A percentile compares a stretch with the other conserved stretches of the same genome.
phyloP scores from a whole-genome alignment of 1,140 invertebrate species.

The Drosophila varians region DNA sequence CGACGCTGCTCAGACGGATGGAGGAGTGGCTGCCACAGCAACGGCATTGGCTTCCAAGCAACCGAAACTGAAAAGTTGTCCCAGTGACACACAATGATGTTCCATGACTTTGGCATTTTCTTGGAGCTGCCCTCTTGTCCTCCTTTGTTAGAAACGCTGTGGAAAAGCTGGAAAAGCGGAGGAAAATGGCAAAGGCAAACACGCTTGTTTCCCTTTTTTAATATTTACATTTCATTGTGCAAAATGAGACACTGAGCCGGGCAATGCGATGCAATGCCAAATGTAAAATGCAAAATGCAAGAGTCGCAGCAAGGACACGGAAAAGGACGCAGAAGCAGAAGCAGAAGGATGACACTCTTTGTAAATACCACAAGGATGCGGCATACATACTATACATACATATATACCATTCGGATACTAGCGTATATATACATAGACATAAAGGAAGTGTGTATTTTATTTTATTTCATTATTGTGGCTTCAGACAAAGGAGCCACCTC shows the following conservation, averaged over 20 bases:
- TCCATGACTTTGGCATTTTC: constrained; percentile 42
- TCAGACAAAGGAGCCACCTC: constrained; percentile 28
- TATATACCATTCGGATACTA: constrained; percentile 20
- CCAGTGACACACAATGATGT: constrained; percentile 41
- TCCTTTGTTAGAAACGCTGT: constrained; percentile 25
- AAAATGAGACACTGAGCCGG: constrained; percentile 54
- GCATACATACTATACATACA: constrained; percentile 5
- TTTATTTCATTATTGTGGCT: constrained; percentile 59
- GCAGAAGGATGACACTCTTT: constrained; percentile 48
- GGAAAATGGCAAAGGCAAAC: constrained; percentile 44
- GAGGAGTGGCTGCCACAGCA: constrained; percentile 9
- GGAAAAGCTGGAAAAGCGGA: constrained; percentile 5
- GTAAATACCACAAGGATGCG: constrained; percentile 67
- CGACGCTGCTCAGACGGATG: constrained; percentile 3
- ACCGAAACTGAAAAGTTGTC: constrained; percentile 43
- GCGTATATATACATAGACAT: constrained; percentile 12
- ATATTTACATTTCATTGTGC: constrained; percentile 76
- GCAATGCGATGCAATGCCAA: constrained; percentile 54
- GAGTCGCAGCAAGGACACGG: constrained; percentile 3
- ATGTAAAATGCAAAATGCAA: constrained; percentile 41
- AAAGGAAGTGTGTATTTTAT: constrained; percentile 43
- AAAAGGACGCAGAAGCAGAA: constrained; percentile 3
- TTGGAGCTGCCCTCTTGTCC: neutral
- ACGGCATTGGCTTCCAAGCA: constrained; percentile 35
- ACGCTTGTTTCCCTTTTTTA: constrained; percentile 53